Evolutionary conservation across 2,888 invertebrate species (phyloP).

Genomic region (Limnephilus auricula): DNA sequence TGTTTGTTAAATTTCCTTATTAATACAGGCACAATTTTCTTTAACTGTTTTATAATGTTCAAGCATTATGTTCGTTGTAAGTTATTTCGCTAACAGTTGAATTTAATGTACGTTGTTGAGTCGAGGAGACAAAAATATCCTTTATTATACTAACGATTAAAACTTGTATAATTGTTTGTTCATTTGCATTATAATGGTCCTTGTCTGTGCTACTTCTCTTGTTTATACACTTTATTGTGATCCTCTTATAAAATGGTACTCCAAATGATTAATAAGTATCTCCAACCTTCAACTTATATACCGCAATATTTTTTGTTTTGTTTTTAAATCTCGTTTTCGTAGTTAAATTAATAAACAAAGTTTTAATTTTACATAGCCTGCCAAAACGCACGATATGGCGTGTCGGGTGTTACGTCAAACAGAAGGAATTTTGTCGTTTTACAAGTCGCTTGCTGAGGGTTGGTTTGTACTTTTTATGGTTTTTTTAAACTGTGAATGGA

Average conservation of each 20-base stretch:
- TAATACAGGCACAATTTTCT: neutral
- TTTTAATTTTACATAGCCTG: no score
- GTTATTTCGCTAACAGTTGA: neutral
- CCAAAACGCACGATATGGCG: no score
- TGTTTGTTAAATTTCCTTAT: neutral
- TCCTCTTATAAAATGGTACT: neutral
- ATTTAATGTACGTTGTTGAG: neutral
- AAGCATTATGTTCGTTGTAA: neutral
- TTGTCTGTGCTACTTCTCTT: neutral
- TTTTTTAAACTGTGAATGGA: no score
- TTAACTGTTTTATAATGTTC: neutral
- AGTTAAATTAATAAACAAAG: no score
- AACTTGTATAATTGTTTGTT: slow-evolving; percentile 8
- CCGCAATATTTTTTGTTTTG: no score
- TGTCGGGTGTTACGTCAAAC: no score
- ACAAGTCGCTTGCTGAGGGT: no score
- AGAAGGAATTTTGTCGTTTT: no score
- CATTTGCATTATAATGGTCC: slow-evolving; percentile 7
- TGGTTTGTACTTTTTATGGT: no score
- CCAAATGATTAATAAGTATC: neutral
- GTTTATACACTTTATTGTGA: neutral
- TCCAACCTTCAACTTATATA: no score
- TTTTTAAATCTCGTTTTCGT: no score
- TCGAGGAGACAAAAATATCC: neutral
- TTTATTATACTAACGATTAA: neutral